phyloP scores from a whole-genome alignment of 2,888 invertebrate genomes.

The Leptinotarsa juncta region DNA sequence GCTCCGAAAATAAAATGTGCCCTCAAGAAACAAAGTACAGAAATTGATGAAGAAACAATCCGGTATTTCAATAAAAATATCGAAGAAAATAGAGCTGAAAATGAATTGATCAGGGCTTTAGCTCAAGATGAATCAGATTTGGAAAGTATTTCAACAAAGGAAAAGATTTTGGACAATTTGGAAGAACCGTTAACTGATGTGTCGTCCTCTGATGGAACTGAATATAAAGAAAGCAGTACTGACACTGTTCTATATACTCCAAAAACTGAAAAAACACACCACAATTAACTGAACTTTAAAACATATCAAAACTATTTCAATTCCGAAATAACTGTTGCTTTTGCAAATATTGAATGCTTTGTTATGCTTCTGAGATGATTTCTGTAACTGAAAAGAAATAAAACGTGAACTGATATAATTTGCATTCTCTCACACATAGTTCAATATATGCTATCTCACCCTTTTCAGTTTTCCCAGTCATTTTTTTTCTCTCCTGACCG shows the following conservation, averaged over 20 bases:
- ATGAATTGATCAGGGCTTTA: slow-evolving; percentile 41
- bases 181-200: slow-evolving; percentile 44
- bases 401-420: too few relatives aligned
- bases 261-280: background rate
- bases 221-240: slow-evolving; percentile 49
- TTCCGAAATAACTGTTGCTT: background rate
- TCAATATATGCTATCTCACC: too few relatives aligned
- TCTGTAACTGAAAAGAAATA: too few relatives aligned
- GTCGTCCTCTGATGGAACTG: slow-evolving; percentile 55
- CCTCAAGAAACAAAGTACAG: slow-evolving; percentile 54
- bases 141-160: background rate
- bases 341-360: too few relatives aligned
- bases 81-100: slow-evolving; percentile 42
- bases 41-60: slow-evolving; percentile 57
- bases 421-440: too few relatives aligned
- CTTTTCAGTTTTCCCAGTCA: too few relatives aligned
- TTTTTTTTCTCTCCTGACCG: too few relatives aligned
- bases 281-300: background rate
- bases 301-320: background rate
- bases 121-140: slow-evolving; percentile 33
- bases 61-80: slow-evolving; percentile 53
- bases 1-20: slow-evolving; percentile 54
- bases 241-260: slow-evolving; percentile 51
- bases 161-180: slow-evolving; percentile 10
- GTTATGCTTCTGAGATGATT: too few relatives aligned